phyloP scores from a whole-genome alignment of 2,888 invertebrate genomes.

The Marronus borbonicus region DNA sequence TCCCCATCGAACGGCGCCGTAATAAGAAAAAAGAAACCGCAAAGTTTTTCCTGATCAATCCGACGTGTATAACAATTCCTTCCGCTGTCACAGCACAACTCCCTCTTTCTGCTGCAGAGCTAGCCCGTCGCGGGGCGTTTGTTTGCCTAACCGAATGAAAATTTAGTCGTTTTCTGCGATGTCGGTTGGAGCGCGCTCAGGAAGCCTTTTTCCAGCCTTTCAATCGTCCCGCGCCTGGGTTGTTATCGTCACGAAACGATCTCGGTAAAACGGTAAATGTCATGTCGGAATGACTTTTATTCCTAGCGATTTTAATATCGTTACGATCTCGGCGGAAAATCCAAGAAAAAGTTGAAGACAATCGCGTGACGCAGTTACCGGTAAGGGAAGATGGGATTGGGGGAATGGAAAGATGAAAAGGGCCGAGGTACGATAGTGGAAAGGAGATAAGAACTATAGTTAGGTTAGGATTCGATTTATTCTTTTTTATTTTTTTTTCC shows the following conservation, averaged over 20 bases:
- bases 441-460: no score
- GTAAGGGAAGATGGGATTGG: neutral
- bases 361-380: conserved; percentile 12
- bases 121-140: neutral
- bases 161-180: conserved; percentile 1
- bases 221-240: neutral
- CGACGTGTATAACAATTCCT: no score
- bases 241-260: neutral
- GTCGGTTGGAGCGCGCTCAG: neutral
- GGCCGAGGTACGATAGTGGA: neutral
- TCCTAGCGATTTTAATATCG: conserved; percentile 31
- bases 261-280: conserved; percentile 17
- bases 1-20: no score
- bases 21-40: no score
- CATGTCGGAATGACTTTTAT: conserved; percentile 37
- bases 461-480: no score
- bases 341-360: conserved; percentile 19
- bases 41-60: no score
- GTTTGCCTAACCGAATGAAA: conserved; percentile 14
- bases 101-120: no score
- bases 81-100: no score
- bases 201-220: neutral
- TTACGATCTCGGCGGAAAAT: conserved; percentile 9
- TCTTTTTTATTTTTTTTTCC: no score
- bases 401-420: neutral